Conservation (phyloP, 2,113 vertebrate genomes). For the Atrichornis clamosus region DNA sequence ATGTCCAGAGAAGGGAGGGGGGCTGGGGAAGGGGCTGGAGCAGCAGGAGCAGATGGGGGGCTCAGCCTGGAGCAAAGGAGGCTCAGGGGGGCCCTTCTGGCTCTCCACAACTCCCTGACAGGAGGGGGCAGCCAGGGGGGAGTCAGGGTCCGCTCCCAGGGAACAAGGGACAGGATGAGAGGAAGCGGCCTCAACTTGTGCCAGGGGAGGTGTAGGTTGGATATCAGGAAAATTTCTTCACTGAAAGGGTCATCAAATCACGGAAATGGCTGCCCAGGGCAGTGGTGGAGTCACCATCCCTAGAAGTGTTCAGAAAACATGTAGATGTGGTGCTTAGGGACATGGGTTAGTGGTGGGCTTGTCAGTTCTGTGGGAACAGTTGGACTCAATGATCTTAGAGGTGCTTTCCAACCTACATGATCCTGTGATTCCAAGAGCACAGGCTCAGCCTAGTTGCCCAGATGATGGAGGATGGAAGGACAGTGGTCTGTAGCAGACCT, state of each 20-base stretch:
- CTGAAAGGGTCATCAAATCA: not conserved
- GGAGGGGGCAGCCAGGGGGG: rapidly evolving
- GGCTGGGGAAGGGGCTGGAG: not conserved
- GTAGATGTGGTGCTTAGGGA: not conserved
- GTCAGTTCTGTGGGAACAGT: not conserved
- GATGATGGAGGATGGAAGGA: not conserved
- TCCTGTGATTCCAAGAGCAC: not conserved
- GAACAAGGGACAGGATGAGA: not conserved
- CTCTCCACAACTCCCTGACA: not conserved
- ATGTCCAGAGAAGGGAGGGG: rapidly evolving
- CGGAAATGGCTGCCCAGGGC: not conserved
- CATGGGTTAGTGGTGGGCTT: not conserved
- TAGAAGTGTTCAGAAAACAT: not conserved
- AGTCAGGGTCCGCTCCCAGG: rapidly evolving
- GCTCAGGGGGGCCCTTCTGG: not conserved
- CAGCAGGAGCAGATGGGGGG: not conserved
- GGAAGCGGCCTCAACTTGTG: rapidly evolving
- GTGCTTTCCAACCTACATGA: not conserved
- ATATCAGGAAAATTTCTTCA: not conserved
- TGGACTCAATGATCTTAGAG: not conserved
- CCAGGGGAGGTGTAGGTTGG: not conserved
- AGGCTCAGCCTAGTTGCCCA: not conserved
- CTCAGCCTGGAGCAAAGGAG: not conserved
- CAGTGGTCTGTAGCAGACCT: not conserved
- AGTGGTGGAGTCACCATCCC: not conserved